Base-by-base conservation (phyloP, 2,797 vertebrate genomes). In the Tympanoctomys barrerae region DNA sequence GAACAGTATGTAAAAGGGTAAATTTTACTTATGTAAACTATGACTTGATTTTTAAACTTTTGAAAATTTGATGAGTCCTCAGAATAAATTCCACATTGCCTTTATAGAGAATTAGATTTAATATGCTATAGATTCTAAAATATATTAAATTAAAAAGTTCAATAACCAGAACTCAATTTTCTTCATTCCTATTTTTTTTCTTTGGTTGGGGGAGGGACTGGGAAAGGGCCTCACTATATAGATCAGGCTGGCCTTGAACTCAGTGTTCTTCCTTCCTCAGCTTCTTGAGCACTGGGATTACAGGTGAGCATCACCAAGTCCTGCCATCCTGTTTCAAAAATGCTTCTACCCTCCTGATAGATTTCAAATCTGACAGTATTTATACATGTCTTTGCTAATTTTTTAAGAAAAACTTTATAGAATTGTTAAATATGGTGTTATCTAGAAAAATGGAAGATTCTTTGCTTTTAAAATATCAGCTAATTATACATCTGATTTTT, bases 371-470 rank as follows among this genome's bases (percentile, higher is more conserved):
- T 81, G 33, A 85, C 22, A 95, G 26, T 2, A 89, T 78, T 78
- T 92, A 77, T 36, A 64, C 87, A 90, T 94, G 77, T 59, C 7
- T 87, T 87, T 95, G 26, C 59, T 62, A 70, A 88, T 85, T 16
- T 6, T 42, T 81, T 94, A 73, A 64, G 84, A 22, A 84, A 93
- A 88, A 75, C 46, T 31, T 54, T n/a, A 61, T 75, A 3, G 21
- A 70, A 31, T 39, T 68, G 4, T 89, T 87, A 92, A 89, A 16
- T 62, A 82, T 68, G 73, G 81, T 62, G 80, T 92, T 83, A 85
- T 10, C 79, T 22, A 80, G 71, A 91, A 81, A 84, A 68, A 81
- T 80, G 61, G 89, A 95, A 66, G 64, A n/a, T 12, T 19, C 46
- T 62, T 95, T 77, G 68, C 42, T 61, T 91, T 93, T 91, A 81